Evolutionary conservation across 1,140 invertebrate species (phyloP), one percentile per base, ranked within the genome.

Genomic region (Rhopalosiphum maidis): DNA sequence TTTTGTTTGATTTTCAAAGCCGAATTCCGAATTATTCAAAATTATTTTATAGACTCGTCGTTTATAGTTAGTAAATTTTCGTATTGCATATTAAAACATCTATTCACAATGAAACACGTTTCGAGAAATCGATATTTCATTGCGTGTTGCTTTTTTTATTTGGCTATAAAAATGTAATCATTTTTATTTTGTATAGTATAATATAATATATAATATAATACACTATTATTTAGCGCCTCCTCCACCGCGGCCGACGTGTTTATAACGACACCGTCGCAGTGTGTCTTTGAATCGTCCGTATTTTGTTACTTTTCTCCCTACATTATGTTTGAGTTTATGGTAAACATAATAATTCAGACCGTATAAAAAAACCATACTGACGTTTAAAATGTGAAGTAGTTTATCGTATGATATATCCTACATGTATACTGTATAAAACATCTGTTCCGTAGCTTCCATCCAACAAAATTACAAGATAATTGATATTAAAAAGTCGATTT

Each of bases 121-220:
- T 92, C 23, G 35, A 54, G 30, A 92, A 92, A 92, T 92, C 91
- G 91, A 92, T 92, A 83, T 92, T 92, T 92, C 77, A 92, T 92
- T 48, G 77, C 91, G 77, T 37, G 55, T 85, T 46, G 11, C 46
- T 82, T 43, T 68, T 91, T 92, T 92, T 92, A 92, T 92, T 92
- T 92, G 82, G n/a, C 91, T 85, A 92, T 92, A 92, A 92, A 92
- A 92, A 48, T 30, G 43, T 92, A 85, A 83, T 85, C 48, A 82
- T 77, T 91, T 77, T 91, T 91, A 82, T 23, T 91, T 30, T 91
- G 11, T 68, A 46, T 86, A 86, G 25, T 41, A 88, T 54, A 51
- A 51, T 51, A 51, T 55, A 55, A 25, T 22, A 54, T 55, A 55
- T 60, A 30, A 60, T 60, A 35, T 60, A 90, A 90, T 41, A 41